phyloP scores from a whole-genome alignment of 2,113 vertebrate species.

The Indri indri region DNA sequence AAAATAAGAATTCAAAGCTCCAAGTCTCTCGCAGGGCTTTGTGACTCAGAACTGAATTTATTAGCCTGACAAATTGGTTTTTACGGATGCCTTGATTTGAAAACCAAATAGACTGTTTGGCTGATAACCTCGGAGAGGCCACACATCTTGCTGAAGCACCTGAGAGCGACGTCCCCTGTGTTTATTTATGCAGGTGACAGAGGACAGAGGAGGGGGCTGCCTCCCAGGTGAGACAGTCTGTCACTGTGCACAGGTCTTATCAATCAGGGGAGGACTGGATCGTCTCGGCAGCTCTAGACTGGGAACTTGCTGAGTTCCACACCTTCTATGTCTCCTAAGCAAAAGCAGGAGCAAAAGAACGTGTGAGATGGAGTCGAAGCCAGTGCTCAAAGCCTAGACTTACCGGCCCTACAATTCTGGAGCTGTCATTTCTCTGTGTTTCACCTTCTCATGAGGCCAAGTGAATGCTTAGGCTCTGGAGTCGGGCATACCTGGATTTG shows the following conservation, averaged over 20 bases:
- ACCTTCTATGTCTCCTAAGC: neutral
- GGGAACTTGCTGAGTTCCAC: accelerated
- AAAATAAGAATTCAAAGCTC: slow-evolving; percentile 66
- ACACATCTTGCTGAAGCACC: neutral
- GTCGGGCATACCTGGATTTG: neutral
- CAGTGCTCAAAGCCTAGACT: neutral
- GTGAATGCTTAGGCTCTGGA: neutral
- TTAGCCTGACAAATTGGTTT: slow-evolving; percentile 74
- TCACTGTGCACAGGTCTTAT: accelerated
- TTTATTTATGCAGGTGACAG: neutral
- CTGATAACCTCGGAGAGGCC: slow-evolving; percentile 50
- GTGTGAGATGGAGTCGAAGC: neutral
- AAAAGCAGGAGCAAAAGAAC: neutral
- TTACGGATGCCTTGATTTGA: slow-evolving; percentile 71
- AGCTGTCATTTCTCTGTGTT: neutral
- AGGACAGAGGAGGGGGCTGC: neutral
- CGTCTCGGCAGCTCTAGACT: neutral
- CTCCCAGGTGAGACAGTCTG: neutral
- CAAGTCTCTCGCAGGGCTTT: slow-evolving; percentile 41
- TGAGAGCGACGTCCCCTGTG: neutral
- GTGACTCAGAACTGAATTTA: slow-evolving; percentile 67
- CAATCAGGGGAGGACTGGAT: neutral
- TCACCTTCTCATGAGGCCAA: neutral
- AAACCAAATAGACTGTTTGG: slow-evolving; percentile 62
- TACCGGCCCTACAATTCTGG: neutral